Base-by-base conservation (phyloP, 2,888 invertebrate genomes). In the Nomada lathburiana region DNA sequence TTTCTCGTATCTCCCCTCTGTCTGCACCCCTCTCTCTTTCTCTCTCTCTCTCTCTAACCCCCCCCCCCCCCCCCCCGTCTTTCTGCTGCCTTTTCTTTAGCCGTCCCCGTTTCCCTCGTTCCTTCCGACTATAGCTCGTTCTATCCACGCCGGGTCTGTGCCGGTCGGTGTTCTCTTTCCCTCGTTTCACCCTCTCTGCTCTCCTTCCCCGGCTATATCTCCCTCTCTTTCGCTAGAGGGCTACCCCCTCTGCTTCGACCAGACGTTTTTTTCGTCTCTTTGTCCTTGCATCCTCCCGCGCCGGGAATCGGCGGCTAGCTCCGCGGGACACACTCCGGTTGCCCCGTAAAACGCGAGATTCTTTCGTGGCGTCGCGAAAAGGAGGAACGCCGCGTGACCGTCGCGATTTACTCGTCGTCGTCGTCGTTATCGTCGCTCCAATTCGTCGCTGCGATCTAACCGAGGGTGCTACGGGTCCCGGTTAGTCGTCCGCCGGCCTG, bases 261-360 rank as follows among this genome's bases (percentile, higher is more conserved):
- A 75, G 77, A 63, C 81, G 72, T 84, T 88, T 88, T 47, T 88
- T 88, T 88, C 86, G 84, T 80, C 87, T 87, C 89, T 88, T 88
- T 88, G 88, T 88, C 88, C 88, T 88, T 88, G 84, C 88, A 88
- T 88, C 88, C 88, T 88, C 88, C 88, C 88, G 88, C 88, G 86
- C 88, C 87, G 87, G 86, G 86, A 88, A 88, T 84, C 89, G 82
- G 80, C 84, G 84, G 86, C 81, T 82, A 87, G 84, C 88, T 80
- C 82, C 87, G 73, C 87, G 88, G 87, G 83, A 86, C 83, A 74
- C 83, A 86, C 85, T 86, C 89, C 76, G 71, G 77, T 78, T 69
- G 86, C 78, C 83, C 82, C 82, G 86, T 85, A 82, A 87, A 80
- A 75, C 83, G 88, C 86, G 86, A 88, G 83, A 86, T 86, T 88